Conservation (phyloP, 1,140 invertebrate species). For the Homarus americanus region DNA sequence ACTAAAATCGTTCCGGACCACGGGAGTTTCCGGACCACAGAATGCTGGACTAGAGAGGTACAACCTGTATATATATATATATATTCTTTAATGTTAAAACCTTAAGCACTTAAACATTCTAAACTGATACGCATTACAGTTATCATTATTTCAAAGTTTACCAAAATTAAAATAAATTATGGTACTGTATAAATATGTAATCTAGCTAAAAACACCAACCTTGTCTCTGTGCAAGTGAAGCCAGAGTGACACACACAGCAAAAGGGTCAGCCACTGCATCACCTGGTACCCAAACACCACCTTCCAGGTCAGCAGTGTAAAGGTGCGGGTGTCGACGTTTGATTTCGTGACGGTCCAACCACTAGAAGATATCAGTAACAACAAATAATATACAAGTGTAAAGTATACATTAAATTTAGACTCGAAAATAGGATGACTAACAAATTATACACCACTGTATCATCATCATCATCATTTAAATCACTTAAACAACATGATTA, state of each 20-base stretch:
- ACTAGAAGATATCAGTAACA: slow-evolving; percentile 73
- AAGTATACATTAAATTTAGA: neutral
- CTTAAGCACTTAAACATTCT: neutral
- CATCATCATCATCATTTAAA: too few species aligned
- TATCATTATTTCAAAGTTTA: neutral
- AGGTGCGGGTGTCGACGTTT: slow-evolving; percentile 89
- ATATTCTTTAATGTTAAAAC: too few species aligned
- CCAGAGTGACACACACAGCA: slow-evolving; percentile 87
- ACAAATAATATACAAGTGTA: neutral
- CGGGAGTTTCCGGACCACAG: too few species aligned
- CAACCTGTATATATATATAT: too few species aligned
- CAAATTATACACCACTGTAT: too few species aligned
- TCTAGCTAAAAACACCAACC: slow-evolving; percentile 76
- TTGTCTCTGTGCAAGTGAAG: slow-evolving; percentile 84
- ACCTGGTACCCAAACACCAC: slow-evolving; percentile 94
- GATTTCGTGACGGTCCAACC: slow-evolving; percentile 89
- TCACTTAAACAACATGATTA: too few species aligned
- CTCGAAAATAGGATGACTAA: too few species aligned
- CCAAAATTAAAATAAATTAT: neutral
- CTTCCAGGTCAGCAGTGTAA: slow-evolving; percentile 89
- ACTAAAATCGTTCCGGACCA: too few species aligned
- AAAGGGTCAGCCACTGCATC: slow-evolving; percentile 96
- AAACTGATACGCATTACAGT: neutral
- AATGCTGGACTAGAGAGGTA: too few species aligned
- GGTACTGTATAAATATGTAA: too few species aligned